Conservation (phyloP, 2,888 invertebrate genomes). For the Iphiclides podalirius region DNA sequence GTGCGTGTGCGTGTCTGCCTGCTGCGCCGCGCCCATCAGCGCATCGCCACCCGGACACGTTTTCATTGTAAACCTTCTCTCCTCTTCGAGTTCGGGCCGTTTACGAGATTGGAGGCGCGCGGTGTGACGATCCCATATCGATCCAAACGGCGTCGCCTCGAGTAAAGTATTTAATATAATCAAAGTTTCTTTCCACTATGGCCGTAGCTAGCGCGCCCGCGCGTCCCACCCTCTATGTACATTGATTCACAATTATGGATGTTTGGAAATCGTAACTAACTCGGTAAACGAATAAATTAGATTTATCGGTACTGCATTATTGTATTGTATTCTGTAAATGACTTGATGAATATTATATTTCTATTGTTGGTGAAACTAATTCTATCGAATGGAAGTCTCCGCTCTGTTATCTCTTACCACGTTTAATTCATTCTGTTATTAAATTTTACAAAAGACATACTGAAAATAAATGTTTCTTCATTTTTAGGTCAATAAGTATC, state of each 20-base stretch:
- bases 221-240: constrained; percentile 54
- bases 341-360: constrained; percentile 77
- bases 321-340: constrained; percentile 73
- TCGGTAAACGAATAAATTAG: constrained; percentile 77
- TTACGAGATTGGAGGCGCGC: not conserved
- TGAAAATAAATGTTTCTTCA: constrained; percentile 87
- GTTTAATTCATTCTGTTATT: constrained; percentile 79
- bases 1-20: constrained; percentile 30
- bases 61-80: constrained; percentile 59
- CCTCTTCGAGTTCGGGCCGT: not conserved
- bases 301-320: constrained; percentile 74
- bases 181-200: not conserved
- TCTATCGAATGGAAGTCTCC: constrained; percentile 67
- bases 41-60: constrained; percentile 61
- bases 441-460: constrained; percentile 84
- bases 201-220: constrained; percentile 36
- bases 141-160: not conserved
- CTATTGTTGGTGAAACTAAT: constrained; percentile 75
- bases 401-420: constrained; percentile 74
- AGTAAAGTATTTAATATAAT: not conserved
- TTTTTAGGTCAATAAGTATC: constrained; percentile 84
- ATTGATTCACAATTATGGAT: constrained; percentile 59
- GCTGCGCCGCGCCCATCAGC: constrained; percentile 40
- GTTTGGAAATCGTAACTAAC: constrained; percentile 67
- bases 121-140: not conserved